These are phyloP conservation scores for Hyposmocoma kahamanoa DNA, from an alignment of 1,140 invertebrate genomes.

Conservation along the genomic window DNA sequence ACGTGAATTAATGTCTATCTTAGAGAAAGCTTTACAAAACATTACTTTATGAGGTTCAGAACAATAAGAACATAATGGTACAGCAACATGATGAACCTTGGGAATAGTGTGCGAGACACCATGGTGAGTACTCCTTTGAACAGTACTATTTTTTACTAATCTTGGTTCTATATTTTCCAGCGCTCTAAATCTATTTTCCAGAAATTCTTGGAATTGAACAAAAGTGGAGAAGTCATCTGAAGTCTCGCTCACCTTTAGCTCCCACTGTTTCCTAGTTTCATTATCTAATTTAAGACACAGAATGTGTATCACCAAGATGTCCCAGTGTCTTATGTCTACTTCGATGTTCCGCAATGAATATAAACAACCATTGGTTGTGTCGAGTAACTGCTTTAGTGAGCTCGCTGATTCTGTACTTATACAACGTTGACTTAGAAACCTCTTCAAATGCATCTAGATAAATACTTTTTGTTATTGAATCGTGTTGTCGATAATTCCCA, in stretches of 20 bases:
- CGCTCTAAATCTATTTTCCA: slow-evolving; percentile 14
- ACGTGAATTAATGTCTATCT: not conserved
- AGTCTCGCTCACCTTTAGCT: not conserved
- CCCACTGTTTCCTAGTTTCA: slow-evolving; percentile 21
- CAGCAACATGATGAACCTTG: not conserved
- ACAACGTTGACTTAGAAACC: slow-evolving; percentile 8
- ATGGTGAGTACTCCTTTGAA: too few species aligned
- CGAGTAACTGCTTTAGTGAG: slow-evolving; percentile 10
- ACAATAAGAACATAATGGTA: not conserved
- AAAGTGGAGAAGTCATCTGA: slow-evolving; percentile 17
- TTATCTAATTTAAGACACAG: slow-evolving; percentile 15
- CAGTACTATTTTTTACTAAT: not conserved
- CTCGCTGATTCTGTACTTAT: not conserved
- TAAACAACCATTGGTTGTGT: slow-evolving; percentile 18
- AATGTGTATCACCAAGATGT: slow-evolving; percentile 19
- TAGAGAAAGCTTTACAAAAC: not conserved
- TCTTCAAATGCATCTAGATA: slow-evolving; percentile 1
- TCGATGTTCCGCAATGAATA: slow-evolving; percentile 13
- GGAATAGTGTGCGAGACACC: not conserved
- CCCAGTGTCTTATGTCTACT: slow-evolving; percentile 14
- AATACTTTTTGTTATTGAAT: not conserved
- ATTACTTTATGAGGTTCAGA: not conserved
- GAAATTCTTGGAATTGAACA: slow-evolving; percentile 17
- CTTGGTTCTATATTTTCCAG: slow-evolving; percentile 17
- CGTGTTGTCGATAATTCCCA: not conserved